Percentiles rank a stretch among this genome's conserved stretches.
Conservation (phyloP, 2,113 vertebrate genomes). For the Protobothrops flavoviridis region DNA sequence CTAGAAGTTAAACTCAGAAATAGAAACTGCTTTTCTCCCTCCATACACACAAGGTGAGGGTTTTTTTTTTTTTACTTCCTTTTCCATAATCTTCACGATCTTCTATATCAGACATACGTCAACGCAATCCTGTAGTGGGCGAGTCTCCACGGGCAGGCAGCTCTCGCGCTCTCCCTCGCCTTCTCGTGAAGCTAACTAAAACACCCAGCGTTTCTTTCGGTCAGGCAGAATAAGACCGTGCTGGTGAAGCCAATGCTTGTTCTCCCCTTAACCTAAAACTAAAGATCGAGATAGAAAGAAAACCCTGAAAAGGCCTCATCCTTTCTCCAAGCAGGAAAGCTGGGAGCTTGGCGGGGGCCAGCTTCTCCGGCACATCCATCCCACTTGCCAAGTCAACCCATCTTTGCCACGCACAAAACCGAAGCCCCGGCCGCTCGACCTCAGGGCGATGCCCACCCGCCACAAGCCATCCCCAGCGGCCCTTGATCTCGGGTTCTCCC, state of each 20-base stretch:
- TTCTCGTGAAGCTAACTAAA: background rate
- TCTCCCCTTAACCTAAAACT: background rate
- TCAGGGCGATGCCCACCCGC: background rate
- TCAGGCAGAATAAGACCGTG: background rate
- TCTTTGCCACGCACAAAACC: background rate
- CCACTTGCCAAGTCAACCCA: background rate
- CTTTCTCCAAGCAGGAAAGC: background rate
- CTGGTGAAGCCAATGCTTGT: background rate
- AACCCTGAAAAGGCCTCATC: background rate
- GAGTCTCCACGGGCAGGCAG: background rate
- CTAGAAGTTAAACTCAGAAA: background rate
- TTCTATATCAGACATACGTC: background rate
- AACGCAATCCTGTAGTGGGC: background rate
- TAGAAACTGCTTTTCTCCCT: background rate
- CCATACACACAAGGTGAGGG: background rate
- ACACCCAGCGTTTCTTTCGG: background rate
- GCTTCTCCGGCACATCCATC: slow-evolving; percentile 1
- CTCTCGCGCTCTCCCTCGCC: background rate
- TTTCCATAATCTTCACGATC: background rate
- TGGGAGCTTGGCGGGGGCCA: background rate
- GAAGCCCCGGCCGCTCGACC: background rate
- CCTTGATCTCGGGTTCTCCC: background rate
- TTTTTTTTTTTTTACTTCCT: background rate
- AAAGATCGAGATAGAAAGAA: background rate
- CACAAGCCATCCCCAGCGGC: background rate